Evolutionary conservation across 2,797 vertebrate genomes (phyloP).

Genomic region (Prunella strophiata): DNA sequence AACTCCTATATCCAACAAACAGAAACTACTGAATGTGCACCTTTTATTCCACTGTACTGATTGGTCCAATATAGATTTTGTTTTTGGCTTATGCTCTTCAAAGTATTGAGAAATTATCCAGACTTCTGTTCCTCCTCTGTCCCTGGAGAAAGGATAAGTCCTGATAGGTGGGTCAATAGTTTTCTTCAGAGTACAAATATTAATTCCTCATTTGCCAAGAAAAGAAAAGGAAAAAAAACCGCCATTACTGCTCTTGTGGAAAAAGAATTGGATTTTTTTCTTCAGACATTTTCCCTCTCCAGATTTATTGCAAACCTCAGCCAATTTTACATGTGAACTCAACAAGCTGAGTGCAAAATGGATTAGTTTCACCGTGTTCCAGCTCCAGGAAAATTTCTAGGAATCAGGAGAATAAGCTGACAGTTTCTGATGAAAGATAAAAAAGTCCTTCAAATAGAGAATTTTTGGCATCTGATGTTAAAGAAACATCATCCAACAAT

Average conservation of each 20-base stretch:
- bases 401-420: constrained; percentile 3
- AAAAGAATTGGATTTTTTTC: not conserved
- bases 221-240: not conserved
- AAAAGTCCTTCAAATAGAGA: not conserved
- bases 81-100: not conserved
- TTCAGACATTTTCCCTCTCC: not conserved
- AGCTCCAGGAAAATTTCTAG: constrained; percentile 31
- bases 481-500: not conserved
- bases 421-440: not conserved
- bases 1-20: not conserved
- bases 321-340: not conserved
- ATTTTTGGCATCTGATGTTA: not conserved
- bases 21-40: not conserved
- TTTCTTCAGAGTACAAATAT: not conserved
- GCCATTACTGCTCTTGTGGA: not conserved
- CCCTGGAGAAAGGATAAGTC: not conserved
- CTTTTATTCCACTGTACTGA: not conserved
- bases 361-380: not conserved
- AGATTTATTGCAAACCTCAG: not conserved
- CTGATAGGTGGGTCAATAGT: not conserved
- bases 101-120: not conserved
- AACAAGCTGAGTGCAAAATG: not conserved
- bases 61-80: not conserved
- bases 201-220: not conserved
- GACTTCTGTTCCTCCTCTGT: not conserved